phyloP scores from a whole-genome alignment of 2,888 invertebrate species.

The Noctua pronuba region DNA sequence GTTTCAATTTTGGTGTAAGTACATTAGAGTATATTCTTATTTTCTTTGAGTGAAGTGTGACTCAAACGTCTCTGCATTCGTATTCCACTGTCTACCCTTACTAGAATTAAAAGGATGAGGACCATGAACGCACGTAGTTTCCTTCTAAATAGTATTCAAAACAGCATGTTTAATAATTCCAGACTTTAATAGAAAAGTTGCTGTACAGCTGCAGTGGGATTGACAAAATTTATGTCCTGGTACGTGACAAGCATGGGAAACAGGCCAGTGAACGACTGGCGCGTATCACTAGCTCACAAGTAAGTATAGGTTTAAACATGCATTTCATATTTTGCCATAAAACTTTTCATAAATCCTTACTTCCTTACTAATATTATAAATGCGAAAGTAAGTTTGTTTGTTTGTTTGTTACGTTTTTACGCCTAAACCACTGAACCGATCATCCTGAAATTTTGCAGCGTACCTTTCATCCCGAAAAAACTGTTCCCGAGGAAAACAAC shows the following conservation, averaged over 20 bases:
- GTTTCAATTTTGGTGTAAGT: neutral
- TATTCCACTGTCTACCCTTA: neutral
- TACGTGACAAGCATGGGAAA: conserved; percentile 67
- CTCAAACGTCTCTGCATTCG: conserved; percentile 4
- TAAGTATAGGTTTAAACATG: conserved; percentile 51
- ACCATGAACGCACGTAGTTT: conserved; percentile 27
- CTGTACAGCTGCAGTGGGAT: conserved; percentile 68
- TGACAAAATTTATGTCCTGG: conserved; percentile 70
- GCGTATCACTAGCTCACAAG: conserved; percentile 62
- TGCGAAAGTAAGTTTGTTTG: no score
- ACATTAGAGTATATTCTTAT: neutral
- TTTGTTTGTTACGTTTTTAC: no score
- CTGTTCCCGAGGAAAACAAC: no score
- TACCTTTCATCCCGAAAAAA: no score
- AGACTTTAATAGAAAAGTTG: conserved; percentile 73
- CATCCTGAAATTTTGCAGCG: no score
- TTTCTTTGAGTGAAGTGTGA: neutral
- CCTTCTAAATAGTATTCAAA: conserved; percentile 35
- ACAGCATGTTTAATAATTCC: conserved; percentile 57
- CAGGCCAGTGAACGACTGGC: conserved; percentile 61
- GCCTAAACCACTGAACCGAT: no score
- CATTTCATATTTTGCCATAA: conserved; percentile 10
- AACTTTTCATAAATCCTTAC: no score
- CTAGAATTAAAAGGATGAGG: neutral
- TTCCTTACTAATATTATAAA: no score